phyloP scores from a whole-genome alignment of 1,140 invertebrate genomes.

The Ladona fulva region DNA sequence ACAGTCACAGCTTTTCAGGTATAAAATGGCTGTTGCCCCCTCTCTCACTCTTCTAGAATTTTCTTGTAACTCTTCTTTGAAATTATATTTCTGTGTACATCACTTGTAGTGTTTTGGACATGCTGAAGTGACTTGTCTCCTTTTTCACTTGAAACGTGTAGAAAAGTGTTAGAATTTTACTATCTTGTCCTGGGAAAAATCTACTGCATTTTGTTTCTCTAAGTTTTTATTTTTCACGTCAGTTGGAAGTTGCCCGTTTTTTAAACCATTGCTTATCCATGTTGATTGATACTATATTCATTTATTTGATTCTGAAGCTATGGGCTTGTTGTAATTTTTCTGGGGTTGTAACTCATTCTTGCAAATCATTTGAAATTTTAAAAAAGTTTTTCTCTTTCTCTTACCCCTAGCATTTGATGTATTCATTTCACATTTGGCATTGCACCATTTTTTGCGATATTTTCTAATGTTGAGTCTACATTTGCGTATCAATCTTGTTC shows the following conservation, averaged over 20 bases:
- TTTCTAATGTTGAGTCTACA: constrained; percentile 5
- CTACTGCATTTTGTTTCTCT: constrained; percentile 12
- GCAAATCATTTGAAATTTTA: neutral
- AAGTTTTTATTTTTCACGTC: constrained; percentile 16
- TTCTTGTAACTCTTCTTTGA: neutral
- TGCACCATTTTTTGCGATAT: constrained; percentile 17
- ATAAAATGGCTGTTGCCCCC: constrained; percentile 2
- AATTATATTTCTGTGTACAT: neutral
- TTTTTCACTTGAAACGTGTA: constrained; percentile 10
- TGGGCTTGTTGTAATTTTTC: constrained; percentile 12
- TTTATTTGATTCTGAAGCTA: constrained; percentile 15
- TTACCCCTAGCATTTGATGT: constrained; percentile 18
- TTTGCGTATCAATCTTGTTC: constrained; percentile 16
- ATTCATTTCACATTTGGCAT: constrained; percentile 15
- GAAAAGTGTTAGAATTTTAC: neutral
- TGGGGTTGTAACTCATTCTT: neutral
- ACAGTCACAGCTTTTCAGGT: neutral
- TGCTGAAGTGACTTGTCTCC: constrained; percentile 1
- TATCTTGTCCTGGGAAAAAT: neutral
- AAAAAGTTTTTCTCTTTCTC: constrained; percentile 14
- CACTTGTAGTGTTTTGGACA: neutral
- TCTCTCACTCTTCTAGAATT: constrained; percentile 9
- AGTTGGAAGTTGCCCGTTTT: constrained; percentile 14
- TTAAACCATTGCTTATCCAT: constrained; percentile 13
- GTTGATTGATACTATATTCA: neutral